phyloP scores from a whole-genome alignment of 2,113 vertebrate genomes.

The Cynopterus brachyotis region DNA sequence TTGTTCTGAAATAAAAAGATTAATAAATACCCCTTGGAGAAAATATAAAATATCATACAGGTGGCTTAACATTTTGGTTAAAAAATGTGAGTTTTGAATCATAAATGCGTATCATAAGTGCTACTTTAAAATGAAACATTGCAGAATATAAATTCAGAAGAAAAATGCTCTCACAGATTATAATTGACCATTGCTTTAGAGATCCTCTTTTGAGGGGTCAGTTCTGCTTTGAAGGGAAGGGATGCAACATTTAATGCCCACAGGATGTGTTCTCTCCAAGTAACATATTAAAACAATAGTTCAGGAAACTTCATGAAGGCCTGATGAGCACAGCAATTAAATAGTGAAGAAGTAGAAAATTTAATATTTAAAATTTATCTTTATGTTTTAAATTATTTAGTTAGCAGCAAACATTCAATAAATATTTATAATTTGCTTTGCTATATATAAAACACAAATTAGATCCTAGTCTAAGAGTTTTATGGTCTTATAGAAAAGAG shows the following conservation, averaged over 20 bases:
- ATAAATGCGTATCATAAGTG: not conserved
- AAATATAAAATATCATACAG: not conserved
- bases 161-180: not conserved
- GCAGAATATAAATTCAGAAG: not conserved
- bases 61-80: slow-evolving; percentile 16
- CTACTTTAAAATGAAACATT: not conserved
- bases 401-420: not conserved
- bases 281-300: not conserved
- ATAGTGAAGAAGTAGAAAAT: not conserved
- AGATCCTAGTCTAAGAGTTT: not conserved
- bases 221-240: not conserved
- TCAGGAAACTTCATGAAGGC: not conserved
- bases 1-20: slow-evolving; percentile 15
- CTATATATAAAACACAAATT: not conserved
- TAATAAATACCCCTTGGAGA: not conserved
- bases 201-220: not conserved
- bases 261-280: not conserved
- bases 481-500: not conserved
- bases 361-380: not conserved
- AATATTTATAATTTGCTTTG: not conserved
- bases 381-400: not conserved
- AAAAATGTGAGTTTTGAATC: slow-evolving; percentile 1
- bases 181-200: not conserved
- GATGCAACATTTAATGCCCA: not conserved
- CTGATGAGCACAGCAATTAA: not conserved